Percentiles rank a stretch among this genome's conserved stretches.
Evolutionary conservation across 2,113 vertebrate genomes (phyloP).

Genomic region (Paracyprichromis sp.): DNA sequence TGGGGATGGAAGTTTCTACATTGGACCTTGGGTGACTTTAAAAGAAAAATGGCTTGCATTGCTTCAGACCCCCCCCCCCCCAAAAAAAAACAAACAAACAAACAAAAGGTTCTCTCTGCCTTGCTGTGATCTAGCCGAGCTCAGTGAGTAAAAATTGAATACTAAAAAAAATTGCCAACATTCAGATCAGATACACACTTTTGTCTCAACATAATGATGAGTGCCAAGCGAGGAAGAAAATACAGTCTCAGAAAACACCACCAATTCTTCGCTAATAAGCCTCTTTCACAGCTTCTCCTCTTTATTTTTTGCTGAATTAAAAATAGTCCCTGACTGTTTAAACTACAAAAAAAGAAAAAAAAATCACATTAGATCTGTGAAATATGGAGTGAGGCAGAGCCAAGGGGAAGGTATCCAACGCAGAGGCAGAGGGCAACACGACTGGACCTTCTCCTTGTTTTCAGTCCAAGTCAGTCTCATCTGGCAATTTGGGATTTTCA

Average conservation of each 20-base stretch:
- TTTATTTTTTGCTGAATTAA: background rate
- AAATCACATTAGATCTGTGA: background rate
- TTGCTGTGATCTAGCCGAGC: background rate
- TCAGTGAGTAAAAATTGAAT: background rate
- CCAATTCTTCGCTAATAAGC: background rate
- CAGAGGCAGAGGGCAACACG: background rate
- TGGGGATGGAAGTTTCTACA: background rate
- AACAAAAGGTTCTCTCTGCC: background rate
- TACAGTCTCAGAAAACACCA: background rate
- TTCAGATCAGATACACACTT: background rate
- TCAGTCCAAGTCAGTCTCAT: background rate
- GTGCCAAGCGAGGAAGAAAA: background rate
- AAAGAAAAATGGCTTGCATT: background rate
- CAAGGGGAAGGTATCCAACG: background rate
- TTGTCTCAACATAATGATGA: background rate
- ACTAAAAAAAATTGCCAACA: background rate
- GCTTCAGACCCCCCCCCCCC: background rate
- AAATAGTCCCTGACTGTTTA: background rate
- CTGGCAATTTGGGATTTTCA: background rate
- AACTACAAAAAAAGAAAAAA: background rate
- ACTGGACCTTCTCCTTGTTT: background rate
- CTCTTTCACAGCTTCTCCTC: background rate
- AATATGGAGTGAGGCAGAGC: background rate
- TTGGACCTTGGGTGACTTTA: background rate
- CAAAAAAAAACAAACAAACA: rapidly evolving